phyloP scores from a whole-genome alignment of 2,888 invertebrate species.

The Ophraella communa region DNA sequence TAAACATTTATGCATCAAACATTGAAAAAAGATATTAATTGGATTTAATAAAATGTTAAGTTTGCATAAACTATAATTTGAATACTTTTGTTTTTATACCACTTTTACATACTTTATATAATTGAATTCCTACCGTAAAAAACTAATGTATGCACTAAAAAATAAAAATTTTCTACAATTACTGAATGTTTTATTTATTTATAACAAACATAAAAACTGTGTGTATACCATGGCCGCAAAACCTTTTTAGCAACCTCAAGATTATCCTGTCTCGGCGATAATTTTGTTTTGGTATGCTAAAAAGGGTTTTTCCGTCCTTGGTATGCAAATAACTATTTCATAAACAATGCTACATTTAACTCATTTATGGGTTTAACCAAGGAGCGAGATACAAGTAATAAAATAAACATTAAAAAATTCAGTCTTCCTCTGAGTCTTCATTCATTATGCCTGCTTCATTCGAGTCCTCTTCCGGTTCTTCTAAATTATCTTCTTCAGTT shows the following conservation, averaged over 20 bases:
- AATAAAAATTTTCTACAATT: conserved; percentile 1
- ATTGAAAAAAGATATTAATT: neutral
- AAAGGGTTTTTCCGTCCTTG: no score
- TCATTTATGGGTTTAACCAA: neutral
- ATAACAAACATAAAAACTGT: conserved; percentile 6
- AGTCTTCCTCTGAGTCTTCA: conserved; percentile 4
- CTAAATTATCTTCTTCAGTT: conserved; percentile 2
- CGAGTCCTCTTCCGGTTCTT: conserved; percentile 3
- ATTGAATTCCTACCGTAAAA: no score
- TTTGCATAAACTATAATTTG: neutral
- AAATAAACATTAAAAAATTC: conserved; percentile 3
- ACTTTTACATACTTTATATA: neutral
- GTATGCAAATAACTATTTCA: no score
- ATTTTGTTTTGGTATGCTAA: no score
- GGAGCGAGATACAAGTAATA: conserved; percentile 4
- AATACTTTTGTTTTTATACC: conserved; percentile 5
- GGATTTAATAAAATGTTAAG: neutral
- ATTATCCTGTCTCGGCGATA: no score
- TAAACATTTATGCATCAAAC: neutral
- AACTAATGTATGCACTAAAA: neutral
- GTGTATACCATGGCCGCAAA: no score
- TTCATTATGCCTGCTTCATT: conserved; percentile 4
- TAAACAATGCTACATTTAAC: no score
- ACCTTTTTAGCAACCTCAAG: no score
- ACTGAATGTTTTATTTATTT: conserved; percentile 6